Conservation (phyloP, 2,113 vertebrate species). For the Periophthalmodon schlosseri region DNA sequence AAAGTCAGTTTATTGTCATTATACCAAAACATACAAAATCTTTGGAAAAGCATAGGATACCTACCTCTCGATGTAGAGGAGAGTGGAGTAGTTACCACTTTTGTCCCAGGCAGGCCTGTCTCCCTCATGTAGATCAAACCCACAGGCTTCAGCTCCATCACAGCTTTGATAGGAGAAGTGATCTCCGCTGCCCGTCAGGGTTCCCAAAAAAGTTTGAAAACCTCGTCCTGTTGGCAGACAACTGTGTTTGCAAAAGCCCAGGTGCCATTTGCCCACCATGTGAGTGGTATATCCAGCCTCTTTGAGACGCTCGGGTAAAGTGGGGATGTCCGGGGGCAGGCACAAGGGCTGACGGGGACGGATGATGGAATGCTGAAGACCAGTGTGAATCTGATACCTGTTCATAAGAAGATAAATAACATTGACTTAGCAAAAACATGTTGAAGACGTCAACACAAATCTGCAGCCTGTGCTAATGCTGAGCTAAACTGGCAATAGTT, state of each 20-base stretch:
- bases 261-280: conserved; percentile 96
- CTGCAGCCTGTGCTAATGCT: neutral
- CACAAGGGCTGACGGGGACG: conserved; percentile 90
- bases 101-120: conserved; percentile 88
- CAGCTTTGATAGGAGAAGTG: conserved; percentile 94
- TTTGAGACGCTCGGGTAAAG: conserved; percentile 87
- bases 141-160: conserved; percentile 89
- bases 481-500: neutral
- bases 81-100: conserved; percentile 87
- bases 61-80: conserved; percentile 88
- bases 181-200: conserved; percentile 89
- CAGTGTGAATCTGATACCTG: conserved; percentile 96
- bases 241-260: conserved; percentile 88
- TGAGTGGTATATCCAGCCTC: conserved; percentile 89
- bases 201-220: conserved; percentile 91
- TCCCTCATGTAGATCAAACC: conserved; percentile 92
- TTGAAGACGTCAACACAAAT: neutral
- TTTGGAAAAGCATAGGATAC: neutral
- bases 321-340: conserved; percentile 84
- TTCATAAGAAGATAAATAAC: neutral
- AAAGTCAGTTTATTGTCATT: neutral
- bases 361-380: conserved; percentile 94
- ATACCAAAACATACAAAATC: neutral
- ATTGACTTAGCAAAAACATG: neutral
- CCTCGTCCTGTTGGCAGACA: conserved; percentile 90